These are phyloP conservation scores for Rhinogobius similis DNA, from an alignment of 2,113 vertebrate species.

Conservation along the genomic window DNA sequence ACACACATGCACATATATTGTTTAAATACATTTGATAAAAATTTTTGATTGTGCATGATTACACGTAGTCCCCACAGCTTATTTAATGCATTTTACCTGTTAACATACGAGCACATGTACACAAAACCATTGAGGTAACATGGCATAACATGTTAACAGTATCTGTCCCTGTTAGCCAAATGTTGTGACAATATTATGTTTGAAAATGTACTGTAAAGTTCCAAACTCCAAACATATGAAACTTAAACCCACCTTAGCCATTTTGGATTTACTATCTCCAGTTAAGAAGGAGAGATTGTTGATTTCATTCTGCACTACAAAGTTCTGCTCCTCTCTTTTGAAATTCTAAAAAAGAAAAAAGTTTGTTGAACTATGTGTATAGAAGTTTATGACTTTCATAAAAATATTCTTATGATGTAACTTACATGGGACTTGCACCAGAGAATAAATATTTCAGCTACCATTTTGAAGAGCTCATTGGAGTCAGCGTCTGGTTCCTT, in stretches of 20 bases:
- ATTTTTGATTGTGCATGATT: neutral
- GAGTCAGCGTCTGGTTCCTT: slow-evolving; percentile 92
- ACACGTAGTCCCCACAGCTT: neutral
- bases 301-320: slow-evolving; percentile 99
- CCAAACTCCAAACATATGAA: neutral
- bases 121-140: slow-evolving; percentile 12
- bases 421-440: slow-evolving; percentile 99
- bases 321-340: slow-evolving; percentile 99
- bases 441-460: slow-evolving; percentile 97
- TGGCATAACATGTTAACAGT: slow-evolving; percentile 34
- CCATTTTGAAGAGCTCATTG: slow-evolving; percentile 96
- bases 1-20: slow-evolving; percentile 12
- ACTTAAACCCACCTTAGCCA: slow-evolving; percentile 87
- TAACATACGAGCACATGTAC: slow-evolving; percentile 38
- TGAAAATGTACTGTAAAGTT: neutral
- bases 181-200: neutral
- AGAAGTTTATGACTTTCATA: too few relatives aligned
- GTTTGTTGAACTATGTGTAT: neutral
- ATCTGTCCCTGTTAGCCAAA: neutral
- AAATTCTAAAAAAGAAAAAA: slow-evolving; percentile 84
- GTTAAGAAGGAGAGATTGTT: slow-evolving; percentile 99
- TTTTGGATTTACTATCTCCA: slow-evolving; percentile 97
- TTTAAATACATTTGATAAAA: neutral
- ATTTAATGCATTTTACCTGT: slow-evolving; percentile 12
- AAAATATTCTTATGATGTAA: neutral